Percentiles rank a stretch among this genome's conserved stretches.
Conservation (phyloP, 2,888 invertebrate genomes). For the Drosophila peninsularis region DNA sequence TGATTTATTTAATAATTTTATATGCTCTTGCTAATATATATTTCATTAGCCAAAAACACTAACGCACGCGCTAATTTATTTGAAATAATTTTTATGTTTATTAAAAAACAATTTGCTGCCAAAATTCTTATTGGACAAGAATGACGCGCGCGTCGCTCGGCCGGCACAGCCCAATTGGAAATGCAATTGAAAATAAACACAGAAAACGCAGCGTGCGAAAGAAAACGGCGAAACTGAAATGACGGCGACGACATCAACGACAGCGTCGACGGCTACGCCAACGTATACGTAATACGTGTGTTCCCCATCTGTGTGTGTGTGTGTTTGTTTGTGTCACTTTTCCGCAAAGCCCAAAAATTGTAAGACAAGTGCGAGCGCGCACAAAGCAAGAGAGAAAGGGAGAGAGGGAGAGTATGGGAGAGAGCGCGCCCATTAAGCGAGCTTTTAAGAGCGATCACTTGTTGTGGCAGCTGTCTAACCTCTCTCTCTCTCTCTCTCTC, state of each 20-base stretch:
- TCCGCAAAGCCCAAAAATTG: slow-evolving; percentile 72
- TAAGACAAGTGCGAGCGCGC: slow-evolving; percentile 43
- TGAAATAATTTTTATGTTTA: slow-evolving; percentile 5
- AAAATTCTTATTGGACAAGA: slow-evolving; percentile 25
- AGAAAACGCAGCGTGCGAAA: slow-evolving; percentile 59
- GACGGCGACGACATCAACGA: slow-evolving; percentile 40
- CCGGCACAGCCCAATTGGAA: slow-evolving; percentile 65
- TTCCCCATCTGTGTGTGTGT: slow-evolving; percentile 31
- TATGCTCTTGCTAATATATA: slow-evolving; percentile 3
- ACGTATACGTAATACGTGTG: slow-evolving; percentile 66
- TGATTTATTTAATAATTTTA: slow-evolving; percentile 29
- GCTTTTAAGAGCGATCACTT: slow-evolving; percentile 65
- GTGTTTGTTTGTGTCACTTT: slow-evolving; percentile 54
- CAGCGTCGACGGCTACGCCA: slow-evolving; percentile 34
- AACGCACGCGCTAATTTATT: slow-evolving; percentile 14
- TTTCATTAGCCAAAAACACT: slow-evolving; percentile 10
- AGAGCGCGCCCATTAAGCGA: slow-evolving; percentile 3
- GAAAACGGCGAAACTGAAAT: slow-evolving; percentile 59
- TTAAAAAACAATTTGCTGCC: slow-evolving; percentile 6
- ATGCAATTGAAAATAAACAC: slow-evolving; percentile 74
- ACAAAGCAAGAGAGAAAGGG: slow-evolving; percentile 3
- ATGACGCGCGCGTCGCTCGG: slow-evolving; percentile 53
- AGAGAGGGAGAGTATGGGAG: slow-evolving; percentile 7
- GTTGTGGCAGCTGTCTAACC: slow-evolving; percentile 30
- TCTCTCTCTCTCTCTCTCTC: not conserved